Evolutionary conservation across 1,140 invertebrate genomes (phyloP), one percentile per base, ranked within the genome.

Genomic region (Cotesia typhae): DNA sequence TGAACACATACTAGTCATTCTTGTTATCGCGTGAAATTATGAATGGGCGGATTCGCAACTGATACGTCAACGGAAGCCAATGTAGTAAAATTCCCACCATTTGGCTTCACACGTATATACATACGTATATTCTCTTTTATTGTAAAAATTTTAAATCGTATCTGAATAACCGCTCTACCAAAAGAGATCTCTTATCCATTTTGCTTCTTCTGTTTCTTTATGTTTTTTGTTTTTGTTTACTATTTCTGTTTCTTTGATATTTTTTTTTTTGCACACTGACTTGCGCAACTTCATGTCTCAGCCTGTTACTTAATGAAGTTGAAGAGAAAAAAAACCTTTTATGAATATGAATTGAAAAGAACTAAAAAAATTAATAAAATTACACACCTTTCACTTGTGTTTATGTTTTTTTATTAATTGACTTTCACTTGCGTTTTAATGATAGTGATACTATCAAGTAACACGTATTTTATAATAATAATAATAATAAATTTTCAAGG

Each of bases 11-110:
- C 10, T 65, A 71, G 59, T 72, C 52, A 73, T 73, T 73, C 55
- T 79, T 69, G 67, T 75, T 59, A 70, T 74, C 78, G 66, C 69
- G 70, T 52, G 67, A 59, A 80, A 73, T 80, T 80, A 80, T 78
- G 78, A 80, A 80, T 80, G 79, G 74, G 72, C 72, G 75, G 75
- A 72, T 75, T 78, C 63, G 66, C 57, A 67, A 37, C 75, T 74
- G 69, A 77, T 79, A 76, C 65, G 41, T 69, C 57, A 55, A 60
- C 67, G 53, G 70, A 74, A 74, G 66, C 67, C 63, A 71, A 76
- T 69, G 67, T 78, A 78, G 75, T 79, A 74, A 76, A 71, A 61
- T 71, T 73, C 75, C 75, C 41, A 47, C 41, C 41, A 47, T 47
- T 47, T 10, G 41, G 41, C 6, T 47, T 57, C 67, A 70, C 52